These are phyloP conservation scores for Phylloscopus trochiloides DNA, from an alignment of 2,113 vertebrate genomes.

Conservation along the genomic window DNA sequence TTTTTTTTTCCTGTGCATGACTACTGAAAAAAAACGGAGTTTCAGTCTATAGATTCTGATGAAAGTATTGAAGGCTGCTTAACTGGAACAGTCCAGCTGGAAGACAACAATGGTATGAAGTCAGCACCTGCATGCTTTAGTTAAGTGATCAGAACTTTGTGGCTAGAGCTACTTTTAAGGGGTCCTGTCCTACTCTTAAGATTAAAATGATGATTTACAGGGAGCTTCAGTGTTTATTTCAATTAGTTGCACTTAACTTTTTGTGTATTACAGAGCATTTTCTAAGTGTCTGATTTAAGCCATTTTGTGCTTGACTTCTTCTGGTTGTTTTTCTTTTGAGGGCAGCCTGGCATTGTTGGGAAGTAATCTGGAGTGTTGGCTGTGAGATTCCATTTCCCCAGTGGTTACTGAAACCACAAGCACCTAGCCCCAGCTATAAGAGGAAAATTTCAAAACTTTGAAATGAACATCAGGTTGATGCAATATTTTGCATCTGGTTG, in stretches of 20 bases:
- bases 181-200: neutral
- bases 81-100: neutral
- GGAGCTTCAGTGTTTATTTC: neutral
- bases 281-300: neutral
- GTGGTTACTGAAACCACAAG: conserved; percentile 2
- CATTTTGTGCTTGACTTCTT: neutral
- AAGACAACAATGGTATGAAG: neutral
- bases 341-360: neutral
- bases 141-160: neutral
- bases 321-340: conserved; percentile 14
- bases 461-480: conserved; percentile 18
- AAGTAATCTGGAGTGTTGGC: neutral
- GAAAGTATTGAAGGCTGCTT: neutral
- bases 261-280: neutral
- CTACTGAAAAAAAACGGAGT: conserved; percentile 14
- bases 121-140: neutral
- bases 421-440: conserved; percentile 11
- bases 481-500: conserved; percentile 25
- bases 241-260: neutral
- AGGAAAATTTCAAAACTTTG: neutral
- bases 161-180: neutral
- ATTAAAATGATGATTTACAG: neutral
- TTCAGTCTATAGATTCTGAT: neutral
- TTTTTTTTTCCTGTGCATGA: neutral
- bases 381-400: conserved; percentile 29